These are phyloP conservation scores for Morinoia aosen DNA, from an alignment of 2,888 invertebrate genomes.

Conservation along the genomic window DNA sequence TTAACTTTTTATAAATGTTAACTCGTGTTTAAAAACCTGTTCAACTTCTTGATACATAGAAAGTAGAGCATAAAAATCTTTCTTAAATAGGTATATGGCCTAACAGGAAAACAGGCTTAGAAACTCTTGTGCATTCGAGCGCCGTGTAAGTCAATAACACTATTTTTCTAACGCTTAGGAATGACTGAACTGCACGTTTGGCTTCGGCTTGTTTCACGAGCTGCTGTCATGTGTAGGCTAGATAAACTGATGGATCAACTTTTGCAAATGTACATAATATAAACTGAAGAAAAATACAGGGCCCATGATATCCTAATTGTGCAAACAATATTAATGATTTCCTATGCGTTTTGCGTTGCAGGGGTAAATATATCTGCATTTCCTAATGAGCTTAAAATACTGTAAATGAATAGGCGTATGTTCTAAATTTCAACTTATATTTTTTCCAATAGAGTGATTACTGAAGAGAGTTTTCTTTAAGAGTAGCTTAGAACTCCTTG, in stretches of 20 bases:
- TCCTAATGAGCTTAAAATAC: not conserved
- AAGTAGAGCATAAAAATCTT: not conserved
- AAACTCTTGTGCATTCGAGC: not conserved
- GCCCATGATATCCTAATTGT: not conserved
- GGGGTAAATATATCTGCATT: not conserved
- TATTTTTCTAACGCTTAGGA: not conserved
- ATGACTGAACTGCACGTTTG: not conserved
- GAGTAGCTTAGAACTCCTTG: not conserved
- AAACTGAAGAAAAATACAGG: not conserved
- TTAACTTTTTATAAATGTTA: conserved; percentile 1
- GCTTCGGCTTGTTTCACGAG: not conserved
- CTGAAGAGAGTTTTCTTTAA: no score
- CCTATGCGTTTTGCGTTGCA: not conserved
- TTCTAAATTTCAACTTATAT: not conserved
- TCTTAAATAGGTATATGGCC: not conserved
- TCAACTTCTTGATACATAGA: not conserved
- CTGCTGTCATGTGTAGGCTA: not conserved
- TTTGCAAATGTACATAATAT: not conserved
- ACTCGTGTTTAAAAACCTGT: not conserved
- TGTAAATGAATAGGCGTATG: not conserved
- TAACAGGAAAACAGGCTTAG: not conserved
- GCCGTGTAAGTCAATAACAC: not conserved
- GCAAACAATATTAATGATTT: not conserved
- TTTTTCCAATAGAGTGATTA: not conserved
- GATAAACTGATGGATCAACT: not conserved